Base-by-base conservation (phyloP, 2,888 invertebrate species). In the Xylota segnis region DNA sequence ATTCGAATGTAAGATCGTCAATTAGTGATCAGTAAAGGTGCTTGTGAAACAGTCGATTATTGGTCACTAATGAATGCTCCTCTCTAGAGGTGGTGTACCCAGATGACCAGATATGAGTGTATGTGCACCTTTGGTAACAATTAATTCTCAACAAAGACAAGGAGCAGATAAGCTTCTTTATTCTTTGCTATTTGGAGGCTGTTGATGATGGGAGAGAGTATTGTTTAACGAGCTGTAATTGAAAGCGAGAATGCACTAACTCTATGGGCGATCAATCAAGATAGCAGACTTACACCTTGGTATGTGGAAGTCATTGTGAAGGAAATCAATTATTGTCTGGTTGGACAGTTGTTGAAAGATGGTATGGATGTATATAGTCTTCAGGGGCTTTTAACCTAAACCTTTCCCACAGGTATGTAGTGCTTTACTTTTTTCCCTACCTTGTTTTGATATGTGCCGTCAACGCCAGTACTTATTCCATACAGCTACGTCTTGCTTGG, bases 51-150 rank as follows among this genome's bases (percentile, higher is more conserved):
- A 75, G 56, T 59, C 75, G 58, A 84, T 84, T 84, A 84, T 84
- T 76, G 70, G 81, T 65, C 65, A 81, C 84, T 84, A 84, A 84
- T 84, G 81, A 81, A 81, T 58, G 84, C n/a, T 83, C 65, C 5
- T 23, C 23, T 2, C 23, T 23, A 23, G 7, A 52, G 40, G 50
- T 0, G 9, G 68, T 32, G 34, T 45, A 45, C 9, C n/a, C n/a
- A 16, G 47, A 37, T 23, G 59, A 29, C 1, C n/a, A 10, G 23
- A 4, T 14, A 63, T 18, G 43, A 54, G 43, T 43, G 52, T 52
- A 40, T 61, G 59, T 37, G 72, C 61, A 34, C 59, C 58, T 77
- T 58, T 70, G 58, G 68, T 74, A 83, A 78, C 78, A 83, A 83
- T 83, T 78, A 83, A 74, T 78, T 78, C 43, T 65, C 32, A 12